Conservation (phyloP, 30 jellyfish, hydroid and myxozoan genomes). For the Aurelia aurita region DNA sequence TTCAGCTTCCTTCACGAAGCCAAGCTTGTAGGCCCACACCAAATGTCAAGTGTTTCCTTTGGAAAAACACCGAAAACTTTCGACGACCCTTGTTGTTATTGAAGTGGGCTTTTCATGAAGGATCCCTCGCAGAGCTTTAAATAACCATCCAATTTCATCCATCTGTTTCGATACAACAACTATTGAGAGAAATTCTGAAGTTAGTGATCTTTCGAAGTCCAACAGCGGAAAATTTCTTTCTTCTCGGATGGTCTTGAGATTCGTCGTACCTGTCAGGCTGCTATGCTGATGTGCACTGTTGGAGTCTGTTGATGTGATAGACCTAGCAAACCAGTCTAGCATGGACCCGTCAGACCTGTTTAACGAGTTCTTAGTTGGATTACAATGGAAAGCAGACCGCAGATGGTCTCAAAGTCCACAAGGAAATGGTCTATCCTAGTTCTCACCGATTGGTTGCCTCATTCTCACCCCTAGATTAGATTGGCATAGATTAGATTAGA, state of each 20-base stretch:
- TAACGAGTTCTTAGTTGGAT: background rate
- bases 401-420: too few species aligned
- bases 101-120: slow-evolving; percentile 23
- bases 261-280: slow-evolving; percentile 6
- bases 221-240: too few species aligned
- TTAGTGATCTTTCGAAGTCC: background rate
- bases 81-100: background rate
- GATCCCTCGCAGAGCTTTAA: slow-evolving; percentile 8
- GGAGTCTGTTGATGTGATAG: slow-evolving; percentile 5
- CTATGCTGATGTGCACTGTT: too few species aligned
- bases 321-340: slow-evolving; percentile 29
- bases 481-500: too few species aligned
- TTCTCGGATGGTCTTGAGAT: background rate
- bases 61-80: background rate
- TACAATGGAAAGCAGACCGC: slow-evolving; percentile 4
- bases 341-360: slow-evolving; percentile 61
- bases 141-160: slow-evolving; percentile 18
- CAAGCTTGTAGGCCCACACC: too few species aligned
- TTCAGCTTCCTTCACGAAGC: too few species aligned
- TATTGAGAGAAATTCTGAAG: background rate
- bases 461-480: too few species aligned
- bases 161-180: slow-evolving; percentile 47
- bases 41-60: slow-evolving; percentile 52
- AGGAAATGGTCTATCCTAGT: too few species aligned
- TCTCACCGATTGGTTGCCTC: too few species aligned